A percentile compares a stretch with the other conserved stretches of the same genome.
Evolutionary conservation across 2,888 invertebrate species (phyloP).

Genomic region (Andrena marginata): DNA sequence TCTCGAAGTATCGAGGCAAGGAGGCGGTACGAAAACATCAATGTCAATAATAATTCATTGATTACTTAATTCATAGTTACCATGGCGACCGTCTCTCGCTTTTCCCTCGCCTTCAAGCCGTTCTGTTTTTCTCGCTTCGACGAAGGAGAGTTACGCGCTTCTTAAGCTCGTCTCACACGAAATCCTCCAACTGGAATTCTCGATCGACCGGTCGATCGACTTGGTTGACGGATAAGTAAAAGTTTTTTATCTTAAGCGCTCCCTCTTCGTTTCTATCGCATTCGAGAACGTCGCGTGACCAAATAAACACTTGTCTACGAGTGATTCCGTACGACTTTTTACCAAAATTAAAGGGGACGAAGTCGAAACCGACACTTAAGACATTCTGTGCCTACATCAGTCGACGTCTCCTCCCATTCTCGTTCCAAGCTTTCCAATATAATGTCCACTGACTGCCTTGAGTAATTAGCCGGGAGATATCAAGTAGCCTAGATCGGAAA

Average conservation of each 20-base stretch:
- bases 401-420: background rate
- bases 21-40: conserved; percentile 81
- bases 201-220: background rate
- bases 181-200: conserved; percentile 17
- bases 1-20: conserved; percentile 78
- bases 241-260: background rate
- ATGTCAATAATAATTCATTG: conserved; percentile 85
- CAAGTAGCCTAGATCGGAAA: background rate
- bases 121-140: conserved; percentile 83
- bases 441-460: too few relatives aligned
- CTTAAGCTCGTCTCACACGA: conserved; percentile 69
- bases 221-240: background rate
- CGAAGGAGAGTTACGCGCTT: conserved; percentile 71
- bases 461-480: background rate
- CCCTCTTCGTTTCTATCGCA: background rate
- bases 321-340: too few relatives aligned
- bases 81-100: conserved; percentile 82
- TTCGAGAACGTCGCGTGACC: background rate
- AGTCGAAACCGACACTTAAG: too few relatives aligned
- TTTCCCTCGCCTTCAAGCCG: conserved; percentile 75
- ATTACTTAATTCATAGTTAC: conserved; percentile 84
- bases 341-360: too few relatives aligned
- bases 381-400: background rate
- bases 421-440: background rate
- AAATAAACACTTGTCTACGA: too few relatives aligned